Evolutionary conservation across 2,888 invertebrate genomes (phyloP).

Genomic region (Synanthedon myopaeformis): DNA sequence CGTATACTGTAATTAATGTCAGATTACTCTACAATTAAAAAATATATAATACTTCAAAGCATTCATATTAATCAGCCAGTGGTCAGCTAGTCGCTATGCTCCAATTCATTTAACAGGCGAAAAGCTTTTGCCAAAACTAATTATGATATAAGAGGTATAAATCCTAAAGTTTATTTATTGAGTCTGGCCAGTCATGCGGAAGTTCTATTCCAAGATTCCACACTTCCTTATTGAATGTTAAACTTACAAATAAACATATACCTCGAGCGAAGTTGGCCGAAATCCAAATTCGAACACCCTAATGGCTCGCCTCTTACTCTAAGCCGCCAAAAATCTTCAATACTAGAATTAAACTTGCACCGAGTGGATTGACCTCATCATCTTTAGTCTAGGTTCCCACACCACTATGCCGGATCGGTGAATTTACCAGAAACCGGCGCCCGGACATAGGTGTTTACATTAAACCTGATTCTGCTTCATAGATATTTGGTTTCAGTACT

Average conservation of each 20-base stretch:
- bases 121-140: background rate
- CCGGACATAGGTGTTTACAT: too few species aligned
- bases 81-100: too few species aligned
- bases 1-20: too few species aligned
- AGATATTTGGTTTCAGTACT: too few species aligned
- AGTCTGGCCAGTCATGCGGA: slow-evolving; percentile 35
- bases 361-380: slow-evolving; percentile 41
- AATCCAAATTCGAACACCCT: slow-evolving; percentile 58
- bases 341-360: slow-evolving; percentile 40
- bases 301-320: slow-evolving; percentile 55
- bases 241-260: slow-evolving; percentile 62
- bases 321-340: slow-evolving; percentile 54
- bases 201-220: slow-evolving; percentile 57
- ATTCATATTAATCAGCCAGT: too few species aligned
- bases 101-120: too few species aligned
- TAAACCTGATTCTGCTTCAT: too few species aligned
- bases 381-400: slow-evolving; percentile 10
- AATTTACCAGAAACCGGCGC: too few species aligned
- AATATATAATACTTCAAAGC: too few species aligned
- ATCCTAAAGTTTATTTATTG: slow-evolving; percentile 10
- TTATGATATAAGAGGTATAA: background rate
- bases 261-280: slow-evolving; percentile 45
- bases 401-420: too few species aligned
- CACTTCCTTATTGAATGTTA: slow-evolving; percentile 67
- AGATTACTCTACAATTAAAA: too few species aligned